These are phyloP conservation scores for Pasiphila rectangulata DNA, from an alignment of 2,888 invertebrate genomes.

Conservation along the genomic window DNA sequence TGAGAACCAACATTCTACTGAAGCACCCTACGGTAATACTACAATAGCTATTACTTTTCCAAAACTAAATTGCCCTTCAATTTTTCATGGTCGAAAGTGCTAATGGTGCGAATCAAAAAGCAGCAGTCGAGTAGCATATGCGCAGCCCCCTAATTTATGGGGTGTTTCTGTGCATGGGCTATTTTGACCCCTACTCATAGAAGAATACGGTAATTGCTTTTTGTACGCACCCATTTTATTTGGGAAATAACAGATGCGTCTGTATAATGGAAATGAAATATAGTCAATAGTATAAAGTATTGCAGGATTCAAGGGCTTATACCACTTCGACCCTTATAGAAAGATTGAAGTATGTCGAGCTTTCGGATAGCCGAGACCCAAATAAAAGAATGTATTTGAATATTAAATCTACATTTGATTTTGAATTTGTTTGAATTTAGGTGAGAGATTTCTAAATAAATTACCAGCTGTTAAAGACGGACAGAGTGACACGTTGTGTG, in stretches of 20 bases:
- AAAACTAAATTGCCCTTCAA: slow-evolving; percentile 33
- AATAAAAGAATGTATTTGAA: too few relatives aligned
- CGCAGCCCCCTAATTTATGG: slow-evolving; percentile 29
- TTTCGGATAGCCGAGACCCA: too few relatives aligned
- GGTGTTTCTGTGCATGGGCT: slow-evolving; percentile 29
- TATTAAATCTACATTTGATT: too few relatives aligned
- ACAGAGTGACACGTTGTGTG: too few relatives aligned
- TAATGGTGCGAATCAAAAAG: slow-evolving; percentile 39
- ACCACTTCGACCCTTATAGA: too few relatives aligned
- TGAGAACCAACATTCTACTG: too few relatives aligned
- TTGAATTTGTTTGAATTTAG: too few relatives aligned
- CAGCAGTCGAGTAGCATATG: slow-evolving; percentile 55
- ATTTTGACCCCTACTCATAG: slow-evolving; percentile 34
- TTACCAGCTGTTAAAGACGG: too few relatives aligned
- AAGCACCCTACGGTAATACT: too few relatives aligned
- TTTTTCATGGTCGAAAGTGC: slow-evolving; percentile 45
- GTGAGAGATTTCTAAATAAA: too few relatives aligned
- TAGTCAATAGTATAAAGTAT: slow-evolving; percentile 6
- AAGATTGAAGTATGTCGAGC: too few relatives aligned
- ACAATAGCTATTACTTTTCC: slow-evolving; percentile 2
- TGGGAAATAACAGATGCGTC: slow-evolving; percentile 31
- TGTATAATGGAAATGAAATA: slow-evolving; percentile 21
- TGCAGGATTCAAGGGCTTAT: slow-evolving; percentile 6
- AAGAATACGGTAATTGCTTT: slow-evolving; percentile 31
- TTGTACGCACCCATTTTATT: slow-evolving; percentile 27